Evolutionary conservation across 2,888 invertebrate genomes (phyloP), one percentile per base, ranked within the genome.

Genomic region (Ceraclea dissimilis): DNA sequence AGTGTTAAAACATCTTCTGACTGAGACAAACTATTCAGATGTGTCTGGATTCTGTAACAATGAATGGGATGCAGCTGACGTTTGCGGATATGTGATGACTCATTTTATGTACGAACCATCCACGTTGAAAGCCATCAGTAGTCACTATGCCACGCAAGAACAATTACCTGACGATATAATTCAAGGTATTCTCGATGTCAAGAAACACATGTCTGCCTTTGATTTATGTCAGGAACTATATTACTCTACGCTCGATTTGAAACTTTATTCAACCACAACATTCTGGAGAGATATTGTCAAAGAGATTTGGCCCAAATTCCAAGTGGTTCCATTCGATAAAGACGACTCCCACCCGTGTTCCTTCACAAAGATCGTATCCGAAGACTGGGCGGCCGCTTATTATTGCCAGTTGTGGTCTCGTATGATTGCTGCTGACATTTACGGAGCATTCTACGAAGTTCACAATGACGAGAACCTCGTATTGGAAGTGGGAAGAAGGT

Each of bases 21-120:
- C 93, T 0, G 85, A 81, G 66, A 85, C 88, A 0, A 85, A 86
- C 16, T 92, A 90, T 70, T 82, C 87, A 1, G 93, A 94, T 69
- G 82, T 93, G 0, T 84, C 93, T 2, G 95, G 95, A 0, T 73
- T 89, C 19, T 86, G 86, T 0, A 91, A 90, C 69, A 82, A 96
- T 1, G 97, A 97, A 75, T 94, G 93, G 93, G 98, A 98, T 71
- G 90, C 92, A 1, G 86, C 90, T 0, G 87, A 89, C 67, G 83
- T 93, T 1, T 86, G 88, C 59, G 86, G 90, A 1, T 80, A 90
- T 64, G 89, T 97, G 54, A 81, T 97, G 82, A 78, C 81, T 0
- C 85, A 88, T 67, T 93, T 91, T 85, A 71, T 92, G 6, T 84
- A 84, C 62, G 85, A 90, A 64, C 78, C 83, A 0, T 66, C 74